These are phyloP conservation scores for Odontophorus gujanensis DNA, from an alignment of 2,113 vertebrate genomes.

Conservation along the genomic window DNA sequence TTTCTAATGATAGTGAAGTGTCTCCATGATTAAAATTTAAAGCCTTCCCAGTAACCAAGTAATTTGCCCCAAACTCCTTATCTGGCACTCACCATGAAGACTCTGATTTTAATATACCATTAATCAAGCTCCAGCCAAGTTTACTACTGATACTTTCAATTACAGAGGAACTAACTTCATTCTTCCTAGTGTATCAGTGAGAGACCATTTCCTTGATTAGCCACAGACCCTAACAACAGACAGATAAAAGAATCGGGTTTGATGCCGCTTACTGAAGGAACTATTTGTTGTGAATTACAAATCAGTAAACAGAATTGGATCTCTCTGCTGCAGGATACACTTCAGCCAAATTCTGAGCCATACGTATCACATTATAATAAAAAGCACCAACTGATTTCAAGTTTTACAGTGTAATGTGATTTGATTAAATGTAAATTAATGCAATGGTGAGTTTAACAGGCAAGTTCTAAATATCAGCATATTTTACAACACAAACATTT, in stretches of 20 bases:
- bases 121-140: constrained; percentile 86
- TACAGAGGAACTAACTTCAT: constrained; percentile 65
- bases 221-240: constrained; percentile 50
- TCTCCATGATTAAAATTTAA: constrained; percentile 84
- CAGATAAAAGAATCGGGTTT: background rate
- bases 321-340: background rate
- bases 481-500: constrained; percentile 5
- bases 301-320: constrained; percentile 24
- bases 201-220: constrained; percentile 68
- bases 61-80: constrained; percentile 84
- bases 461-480: background rate
- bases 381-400: background rate
- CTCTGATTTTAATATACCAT: constrained; percentile 84
- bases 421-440: background rate
- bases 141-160: constrained; percentile 79
- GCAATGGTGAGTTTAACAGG: background rate
- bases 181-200: constrained; percentile 45
- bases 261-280: constrained; percentile 19
- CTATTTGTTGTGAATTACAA: background rate
- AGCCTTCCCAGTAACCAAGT: constrained; percentile 82
- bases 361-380: background rate
- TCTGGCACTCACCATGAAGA: constrained; percentile 80
- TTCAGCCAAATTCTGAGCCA: background rate
- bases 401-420: background rate
- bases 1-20: constrained; percentile 83